These are phyloP conservation scores for Paelopatides confundens DNA, from an alignment of 53 echinoderm and acorn worm species.

Conservation along the genomic window DNA sequence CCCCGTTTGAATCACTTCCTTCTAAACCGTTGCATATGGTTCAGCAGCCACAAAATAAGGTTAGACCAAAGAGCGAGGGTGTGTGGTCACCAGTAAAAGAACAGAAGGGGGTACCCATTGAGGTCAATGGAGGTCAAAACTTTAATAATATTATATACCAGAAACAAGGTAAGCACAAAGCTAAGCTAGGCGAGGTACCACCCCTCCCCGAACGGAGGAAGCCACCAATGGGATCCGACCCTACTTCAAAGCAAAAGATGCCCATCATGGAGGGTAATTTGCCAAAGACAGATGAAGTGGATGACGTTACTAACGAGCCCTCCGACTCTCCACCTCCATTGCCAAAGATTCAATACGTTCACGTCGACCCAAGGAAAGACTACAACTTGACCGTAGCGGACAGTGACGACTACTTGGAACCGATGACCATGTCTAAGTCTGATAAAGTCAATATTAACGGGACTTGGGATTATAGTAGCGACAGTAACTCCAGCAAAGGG, in stretches of 20 bases:
- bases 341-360: neutral
- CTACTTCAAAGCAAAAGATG: neutral
- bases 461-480: slow-evolving; percentile 32
- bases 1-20: neutral
- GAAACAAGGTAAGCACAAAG: slow-evolving; percentile 16
- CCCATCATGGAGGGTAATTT: neutral
- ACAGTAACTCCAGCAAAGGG: slow-evolving; percentile 15
- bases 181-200: slow-evolving; percentile 25
- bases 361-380: slow-evolving; percentile 7
- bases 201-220: neutral
- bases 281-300: neutral
- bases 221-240: neutral
- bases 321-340: neutral
- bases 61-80: neutral
- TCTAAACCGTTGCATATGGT: neutral
- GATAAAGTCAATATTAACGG: neutral
- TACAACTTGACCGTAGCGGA: neutral
- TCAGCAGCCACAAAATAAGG: neutral
- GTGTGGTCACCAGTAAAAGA: neutral
- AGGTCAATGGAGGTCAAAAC: neutral
- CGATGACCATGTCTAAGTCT: neutral
- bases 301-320: neutral
- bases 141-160: neutral
- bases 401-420: slow-evolving; percentile 9
- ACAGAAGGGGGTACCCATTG: neutral